phyloP scores from a whole-genome alignment of 1,140 invertebrate genomes.

The Batillaria attramentaria region DNA sequence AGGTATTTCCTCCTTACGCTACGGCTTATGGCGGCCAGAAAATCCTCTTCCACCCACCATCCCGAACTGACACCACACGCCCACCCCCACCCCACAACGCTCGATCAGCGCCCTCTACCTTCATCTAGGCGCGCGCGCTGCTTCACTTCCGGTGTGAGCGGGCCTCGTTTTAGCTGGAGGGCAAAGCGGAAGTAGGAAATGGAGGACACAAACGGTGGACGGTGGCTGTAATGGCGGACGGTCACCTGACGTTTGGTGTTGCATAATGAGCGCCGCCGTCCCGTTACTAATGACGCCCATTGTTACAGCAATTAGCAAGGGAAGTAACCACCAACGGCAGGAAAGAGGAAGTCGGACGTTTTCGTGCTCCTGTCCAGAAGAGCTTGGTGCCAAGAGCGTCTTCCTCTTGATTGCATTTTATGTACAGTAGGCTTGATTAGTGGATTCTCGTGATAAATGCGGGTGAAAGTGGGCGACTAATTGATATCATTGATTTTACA shows the following conservation, averaged over 20 bases:
- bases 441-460: too few species aligned
- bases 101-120: constrained; percentile 8
- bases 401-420: too few species aligned
- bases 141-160: constrained; percentile 27
- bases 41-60: background rate
- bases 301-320: constrained; percentile 2
- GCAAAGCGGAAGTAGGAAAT: constrained; percentile 18
- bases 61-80: background rate
- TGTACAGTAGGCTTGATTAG: too few species aligned
- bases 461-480: too few species aligned
- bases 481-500: too few species aligned
- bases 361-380: too few species aligned
- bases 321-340: too few species aligned
- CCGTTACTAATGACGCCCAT: constrained; percentile 17
- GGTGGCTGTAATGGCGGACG: background rate
- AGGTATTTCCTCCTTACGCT: background rate
- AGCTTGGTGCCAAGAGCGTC: too few species aligned
- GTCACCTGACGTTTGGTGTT: constrained; percentile 13
- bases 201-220: background rate
- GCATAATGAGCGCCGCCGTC: constrained; percentile 3
- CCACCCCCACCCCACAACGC: background rate
- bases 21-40: background rate
- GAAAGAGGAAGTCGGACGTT: too few species aligned
- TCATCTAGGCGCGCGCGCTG: constrained; percentile 13
- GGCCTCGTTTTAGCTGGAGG: constrained; percentile 14